phyloP scores from a whole-genome alignment of 2,797 vertebrate genomes.

The Leucoraja ocellata region DNA sequence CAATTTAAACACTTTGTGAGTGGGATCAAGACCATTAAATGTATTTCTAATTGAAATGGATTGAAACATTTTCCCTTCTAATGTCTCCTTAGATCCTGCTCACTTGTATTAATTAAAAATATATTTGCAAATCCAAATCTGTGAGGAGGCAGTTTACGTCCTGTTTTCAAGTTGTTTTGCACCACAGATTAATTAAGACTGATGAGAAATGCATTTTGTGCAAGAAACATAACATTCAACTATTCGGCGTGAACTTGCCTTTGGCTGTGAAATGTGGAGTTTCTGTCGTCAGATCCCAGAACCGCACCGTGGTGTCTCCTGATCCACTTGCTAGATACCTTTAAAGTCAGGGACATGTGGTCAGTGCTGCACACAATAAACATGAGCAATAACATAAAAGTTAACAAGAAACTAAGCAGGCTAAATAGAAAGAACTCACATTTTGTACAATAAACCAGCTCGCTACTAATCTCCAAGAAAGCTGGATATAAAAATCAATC shows the following conservation, averaged over 20 bases:
- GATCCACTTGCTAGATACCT: conserved; percentile 94
- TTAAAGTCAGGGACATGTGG: neutral
- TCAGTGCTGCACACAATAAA: neutral
- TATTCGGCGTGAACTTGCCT: conserved; percentile 57
- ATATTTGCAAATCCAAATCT: neutral
- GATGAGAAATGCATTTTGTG: neutral
- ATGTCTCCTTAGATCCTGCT: neutral
- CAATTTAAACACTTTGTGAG: neutral
- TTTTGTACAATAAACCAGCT: neutral
- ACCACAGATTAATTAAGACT: neutral
- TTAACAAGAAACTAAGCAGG: neutral
- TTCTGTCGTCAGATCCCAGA: conserved; percentile 93
- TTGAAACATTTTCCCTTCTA: no score
- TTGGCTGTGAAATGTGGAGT: conserved; percentile 85
- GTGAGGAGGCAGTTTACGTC: no score
- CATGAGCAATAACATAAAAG: neutral
- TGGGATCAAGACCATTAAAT: neutral
- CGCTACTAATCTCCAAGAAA: no score
- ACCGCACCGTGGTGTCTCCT: conserved; percentile 92
- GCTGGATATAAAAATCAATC: no score
- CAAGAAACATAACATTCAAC: neutral
- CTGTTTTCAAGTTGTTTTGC: neutral
- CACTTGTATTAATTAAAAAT: neutral
- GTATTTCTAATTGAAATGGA: neutral
- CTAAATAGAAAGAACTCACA: neutral